These are phyloP conservation scores for Asteroscopus sphinx DNA, from an alignment of 2,888 invertebrate species.

Conservation along the genomic window DNA sequence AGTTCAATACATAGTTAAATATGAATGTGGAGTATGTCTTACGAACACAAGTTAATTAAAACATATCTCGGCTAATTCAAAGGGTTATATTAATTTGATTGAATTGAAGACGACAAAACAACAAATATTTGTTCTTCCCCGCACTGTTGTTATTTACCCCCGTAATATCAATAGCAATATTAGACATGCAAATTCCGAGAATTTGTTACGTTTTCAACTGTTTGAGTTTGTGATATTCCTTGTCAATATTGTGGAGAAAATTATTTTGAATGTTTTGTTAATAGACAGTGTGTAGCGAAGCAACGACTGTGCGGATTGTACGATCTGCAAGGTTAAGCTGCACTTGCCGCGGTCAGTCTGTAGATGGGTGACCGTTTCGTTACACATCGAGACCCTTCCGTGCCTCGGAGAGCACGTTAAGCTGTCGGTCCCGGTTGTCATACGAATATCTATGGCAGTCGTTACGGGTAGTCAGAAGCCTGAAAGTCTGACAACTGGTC, in stretches of 20 bases:
- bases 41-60: neutral
- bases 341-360: too few relatives aligned
- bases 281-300: too few relatives aligned
- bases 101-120: constrained; percentile 5
- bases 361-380: too few relatives aligned
- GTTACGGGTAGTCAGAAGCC: too few relatives aligned
- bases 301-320: too few relatives aligned
- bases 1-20: neutral
- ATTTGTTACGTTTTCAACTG: constrained; percentile 4
- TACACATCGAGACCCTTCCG: too few relatives aligned
- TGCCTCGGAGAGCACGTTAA: too few relatives aligned
- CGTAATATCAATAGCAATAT: constrained; percentile 15
- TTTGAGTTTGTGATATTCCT: constrained; percentile 5
- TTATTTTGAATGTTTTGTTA: constrained; percentile 4
- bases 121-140: constrained; percentile 20
- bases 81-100: constrained; percentile 15
- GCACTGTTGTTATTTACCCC: constrained; percentile 18
- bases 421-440: too few relatives aligned
- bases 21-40: neutral
- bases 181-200: constrained; percentile 5
- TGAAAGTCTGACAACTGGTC: too few relatives aligned
- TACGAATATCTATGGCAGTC: too few relatives aligned
- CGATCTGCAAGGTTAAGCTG: too few relatives aligned
- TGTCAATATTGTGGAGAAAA: constrained; percentile 9
- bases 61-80: neutral